Evolutionary conservation across 2,888 invertebrate species (phyloP), one percentile per base, ranked within the genome.

Genomic region (Holacanthella duospinosa): DNA sequence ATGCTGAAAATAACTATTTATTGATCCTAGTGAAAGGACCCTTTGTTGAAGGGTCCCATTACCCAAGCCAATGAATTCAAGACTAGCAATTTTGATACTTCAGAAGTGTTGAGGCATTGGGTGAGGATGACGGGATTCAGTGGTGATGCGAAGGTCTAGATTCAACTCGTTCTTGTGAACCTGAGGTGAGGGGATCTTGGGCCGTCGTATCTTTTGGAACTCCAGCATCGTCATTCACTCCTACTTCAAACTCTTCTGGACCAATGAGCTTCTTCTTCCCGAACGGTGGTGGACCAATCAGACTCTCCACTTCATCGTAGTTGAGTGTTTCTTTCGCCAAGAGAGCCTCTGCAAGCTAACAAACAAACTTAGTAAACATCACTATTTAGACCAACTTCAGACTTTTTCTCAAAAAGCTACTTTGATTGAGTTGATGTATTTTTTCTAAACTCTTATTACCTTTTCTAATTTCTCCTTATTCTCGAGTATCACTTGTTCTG

Each of bases 281-380:
- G 75, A 82, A 84, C 0, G 89, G 86, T 1, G 96, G 94, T 1
- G 93, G 89, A 0, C 99, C 99, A 67, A 99, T 85, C 57, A 99
- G 80, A 9, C 80, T 78, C 74, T 89, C 87, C 1, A 99, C 87
- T 74, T 99, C 91, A 66, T 92, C 87, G 76, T 91, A 92, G 75
- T 88, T 89, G 3, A 99, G 79, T 0, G 96, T 93, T 80, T 99
- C 99, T 75, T 86, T 89, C 74, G 89, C 86, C 27, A 97, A 75
- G 28, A 99, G 80, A 19, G 85, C 84, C 76, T 88, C 84, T 0
- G 97, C 94, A 63, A 99, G 81, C 94, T 95, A 77, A 28, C 79
- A 78, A 61, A 72, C n/a, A 61, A 65, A 67, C 54, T 60, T 55
- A 60, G 43, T 75, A 75, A 74, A n/a, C n/a, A n/a, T n/a, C n/a